Base-by-base conservation (phyloP, 2,888 invertebrate genomes). In the Andricus curvator region DNA sequence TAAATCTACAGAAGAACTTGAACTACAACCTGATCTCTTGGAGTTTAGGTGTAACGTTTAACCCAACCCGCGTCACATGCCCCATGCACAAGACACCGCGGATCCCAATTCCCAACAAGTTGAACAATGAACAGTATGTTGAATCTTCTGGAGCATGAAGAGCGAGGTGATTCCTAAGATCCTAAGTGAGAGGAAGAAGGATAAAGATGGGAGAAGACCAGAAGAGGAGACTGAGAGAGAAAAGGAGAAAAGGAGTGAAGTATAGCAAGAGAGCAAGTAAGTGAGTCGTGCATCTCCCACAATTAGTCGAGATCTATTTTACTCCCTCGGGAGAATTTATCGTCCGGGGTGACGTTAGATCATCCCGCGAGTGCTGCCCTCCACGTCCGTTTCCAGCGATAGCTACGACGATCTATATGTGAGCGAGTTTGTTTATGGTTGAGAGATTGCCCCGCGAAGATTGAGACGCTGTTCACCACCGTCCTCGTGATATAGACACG, bases 231-330 rank as follows among this genome's bases (percentile, higher is more conserved):
- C 17, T 48, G 48, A 48, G 48, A 44, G 6, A 41, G 41, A 41
- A 9, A 44, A 44, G 13, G 44, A 44, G 33, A 81, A 79, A 81
- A 60, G 82, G 85, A 84, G 83, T 51, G 11, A 48, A 56, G 41
- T 37, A 67, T 67, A 41, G 41, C 81, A 79, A 81, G 84, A 83
- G 82, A 86, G 87, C 86, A 86, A 87, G 88, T 87, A 87, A 90
- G 89, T 89, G 88, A 90, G 89, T 92, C 92, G 92, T 92, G 92
- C 89, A 92, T 91, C 92, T 91, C 88, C 88, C 90, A 89, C 91
- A 92, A 92, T 92, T 92, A 92, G 92, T 91, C 90, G 89, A 89
- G 91, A 92, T 92, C 91, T 90, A 90, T 90, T 92, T 92, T 91
- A 91, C 91, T 91, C 89, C 84, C 84, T 86, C 87, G 86, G 86